Evolutionary conservation across 2,888 invertebrate genomes (phyloP), one percentile per base, ranked within the genome.

Genomic region (Altica lythri): DNA sequence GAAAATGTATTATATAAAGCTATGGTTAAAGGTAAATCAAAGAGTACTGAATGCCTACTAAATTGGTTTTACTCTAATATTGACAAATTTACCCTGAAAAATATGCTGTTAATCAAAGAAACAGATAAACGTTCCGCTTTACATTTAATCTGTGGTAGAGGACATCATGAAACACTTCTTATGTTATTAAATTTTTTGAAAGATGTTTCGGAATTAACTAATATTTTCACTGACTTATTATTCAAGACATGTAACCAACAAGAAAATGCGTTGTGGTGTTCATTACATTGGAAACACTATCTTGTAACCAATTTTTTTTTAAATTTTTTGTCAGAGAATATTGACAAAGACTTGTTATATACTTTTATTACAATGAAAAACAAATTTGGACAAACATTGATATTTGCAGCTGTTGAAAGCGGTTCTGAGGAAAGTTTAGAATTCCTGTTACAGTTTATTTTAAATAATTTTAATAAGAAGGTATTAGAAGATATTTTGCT

Each of bases 1-100:
- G 17, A 44, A 18, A 44, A 44, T 30, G 30, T 44, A 17, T 17
- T 44, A 44, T 44, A 16, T 12, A 44, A 18, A 16, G 29, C 30
- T 13, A 10, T 44, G 17, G 12, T 10, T 17, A 29, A 44, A 44
- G 30, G 30, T 17, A 44, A 30, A 30, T 1, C 30, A 9, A n/a
- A 8, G 0, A 44, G 29, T 18, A n/a, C 44, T 4, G 6, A 29
- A 44, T 4, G 1, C 9, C 30, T 44, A 44, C 30, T 44, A 30
- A 30, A 29, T 8, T 44, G 44, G 44, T 25, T 44, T 17, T 6
- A 18, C 12, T 1, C 8, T 17, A 44, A 44, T 12, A 12, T 44
- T 10, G 30, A 44, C 12, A 16, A 12, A 1, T 10, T 6, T 1
- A 29, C n/a, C 5, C 8, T 44, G n/a, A 30, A 10, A 8, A 17